These are phyloP conservation scores for Drosophila busckii DNA, from an alignment of 1,140 invertebrate genomes.

Conservation along the genomic window DNA sequence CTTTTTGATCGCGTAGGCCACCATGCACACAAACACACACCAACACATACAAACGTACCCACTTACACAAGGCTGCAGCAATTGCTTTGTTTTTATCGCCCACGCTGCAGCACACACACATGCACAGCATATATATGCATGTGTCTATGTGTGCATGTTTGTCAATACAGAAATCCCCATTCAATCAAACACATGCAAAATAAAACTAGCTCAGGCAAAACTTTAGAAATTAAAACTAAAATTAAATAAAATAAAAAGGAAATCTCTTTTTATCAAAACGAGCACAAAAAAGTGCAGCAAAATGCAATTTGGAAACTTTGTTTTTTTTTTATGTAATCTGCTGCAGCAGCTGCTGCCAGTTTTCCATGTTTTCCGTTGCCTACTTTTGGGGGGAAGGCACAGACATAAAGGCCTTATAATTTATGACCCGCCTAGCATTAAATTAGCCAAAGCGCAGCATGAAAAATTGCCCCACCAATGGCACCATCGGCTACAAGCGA, in stretches of 20 bases:
- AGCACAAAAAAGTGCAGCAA: conserved; percentile 59
- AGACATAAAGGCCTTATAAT: conserved; percentile 62
- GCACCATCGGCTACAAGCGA: conserved; percentile 49
- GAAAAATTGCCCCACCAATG: conserved; percentile 53
- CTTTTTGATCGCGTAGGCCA: conserved; percentile 62
- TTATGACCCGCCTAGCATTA: conserved; percentile 69
- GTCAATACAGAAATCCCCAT: conserved; percentile 46
- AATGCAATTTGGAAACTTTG: conserved; percentile 53
- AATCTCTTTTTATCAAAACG: conserved; percentile 63
- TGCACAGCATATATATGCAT: conserved; percentile 17
- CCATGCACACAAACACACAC: conserved; percentile 21
- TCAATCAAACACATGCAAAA: conserved; percentile 9
- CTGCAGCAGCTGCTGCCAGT: conserved; percentile 66
- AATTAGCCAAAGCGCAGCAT: conserved; percentile 73
- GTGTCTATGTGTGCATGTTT: too few relatives aligned
- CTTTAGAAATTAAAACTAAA: conserved; percentile 32
- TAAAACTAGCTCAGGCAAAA: conserved; percentile 40
- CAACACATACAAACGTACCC: neutral
- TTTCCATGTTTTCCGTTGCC: conserved; percentile 54
- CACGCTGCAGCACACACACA: conserved; percentile 7
- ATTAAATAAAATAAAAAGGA: conserved; percentile 26
- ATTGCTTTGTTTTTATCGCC: too few relatives aligned
- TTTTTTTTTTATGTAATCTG: neutral
- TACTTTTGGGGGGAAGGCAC: conserved; percentile 58
- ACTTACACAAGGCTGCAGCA: too few relatives aligned